Evolutionary conservation across 2,113 vertebrate genomes (phyloP).

Genomic region (Neogale vison): DNA sequence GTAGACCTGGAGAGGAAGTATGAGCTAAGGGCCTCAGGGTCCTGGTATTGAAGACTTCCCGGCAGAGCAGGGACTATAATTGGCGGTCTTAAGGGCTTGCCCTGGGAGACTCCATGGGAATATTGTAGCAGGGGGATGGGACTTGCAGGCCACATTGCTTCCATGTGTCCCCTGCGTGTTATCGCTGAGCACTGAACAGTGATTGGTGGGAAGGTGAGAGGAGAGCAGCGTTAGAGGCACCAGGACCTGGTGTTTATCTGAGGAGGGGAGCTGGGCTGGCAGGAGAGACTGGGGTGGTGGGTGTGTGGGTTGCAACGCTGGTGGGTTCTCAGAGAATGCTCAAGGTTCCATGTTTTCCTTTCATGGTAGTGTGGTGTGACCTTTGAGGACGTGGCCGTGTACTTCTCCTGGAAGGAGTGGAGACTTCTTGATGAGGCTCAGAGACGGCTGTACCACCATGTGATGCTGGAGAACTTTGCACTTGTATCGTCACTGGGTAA

Average conservation of each 20-base stretch:
- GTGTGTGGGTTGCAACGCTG: background rate
- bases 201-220: no score
- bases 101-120: background rate
- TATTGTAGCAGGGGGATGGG: no score
- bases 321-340: background rate
- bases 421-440: background rate
- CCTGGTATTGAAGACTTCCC: background rate
- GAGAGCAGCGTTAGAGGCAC: no score
- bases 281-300: no score
- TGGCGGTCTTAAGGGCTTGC: background rate
- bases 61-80: fast-evolving
- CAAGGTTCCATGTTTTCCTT: background rate
- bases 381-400: background rate
- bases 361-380: background rate
- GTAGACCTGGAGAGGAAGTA: background rate
- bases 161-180: no score
- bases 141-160: no score
- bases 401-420: conserved; percentile 36
- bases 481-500: no score
- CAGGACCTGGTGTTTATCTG: no score
- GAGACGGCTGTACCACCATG: background rate
- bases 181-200: no score
- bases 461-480: conserved; percentile 46
- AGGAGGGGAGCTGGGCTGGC: no score
- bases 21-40: no score